phyloP scores from a whole-genome alignment of 1,140 invertebrate species.

The Drosophila sp. region DNA sequence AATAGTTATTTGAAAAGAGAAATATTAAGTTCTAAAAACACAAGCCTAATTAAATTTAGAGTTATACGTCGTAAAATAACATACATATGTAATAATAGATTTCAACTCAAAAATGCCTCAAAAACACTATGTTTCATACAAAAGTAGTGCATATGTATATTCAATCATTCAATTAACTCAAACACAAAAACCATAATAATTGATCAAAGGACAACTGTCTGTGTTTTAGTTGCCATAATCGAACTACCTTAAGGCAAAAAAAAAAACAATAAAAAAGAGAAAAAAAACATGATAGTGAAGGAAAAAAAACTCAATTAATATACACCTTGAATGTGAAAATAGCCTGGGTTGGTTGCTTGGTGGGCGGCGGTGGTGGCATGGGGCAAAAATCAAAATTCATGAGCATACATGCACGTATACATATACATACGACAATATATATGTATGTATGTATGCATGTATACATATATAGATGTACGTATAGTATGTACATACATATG shows the following conservation, averaged over 20 bases:
- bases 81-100: too few species aligned
- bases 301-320: slow-evolving; percentile 62
- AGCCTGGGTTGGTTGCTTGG: slow-evolving; percentile 19
- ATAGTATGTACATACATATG: neutral
- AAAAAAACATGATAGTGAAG: slow-evolving; percentile 13
- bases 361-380: neutral
- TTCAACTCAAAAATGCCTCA: too few species aligned
- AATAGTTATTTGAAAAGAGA: too few species aligned
- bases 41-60: too few species aligned
- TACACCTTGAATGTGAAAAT: slow-evolving; percentile 69
- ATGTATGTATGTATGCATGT: slow-evolving; percentile 20
- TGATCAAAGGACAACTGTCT: slow-evolving; percentile 7
- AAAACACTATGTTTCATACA: too few species aligned
- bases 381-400: slow-evolving; percentile 51
- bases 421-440: slow-evolving; percentile 1
- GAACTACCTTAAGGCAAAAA: slow-evolving; percentile 25
- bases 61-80: too few species aligned
- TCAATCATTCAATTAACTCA: slow-evolving; percentile 9
- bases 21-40: too few species aligned
- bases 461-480: neutral
- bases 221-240: slow-evolving; percentile 1
- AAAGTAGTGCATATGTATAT: neutral
- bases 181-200: slow-evolving; percentile 47
- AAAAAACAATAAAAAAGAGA: slow-evolving; percentile 28
- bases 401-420: slow-evolving; percentile 36